phyloP scores from a whole-genome alignment of 2,797 vertebrate genomes.

The Paedocypris micromegethes region DNA sequence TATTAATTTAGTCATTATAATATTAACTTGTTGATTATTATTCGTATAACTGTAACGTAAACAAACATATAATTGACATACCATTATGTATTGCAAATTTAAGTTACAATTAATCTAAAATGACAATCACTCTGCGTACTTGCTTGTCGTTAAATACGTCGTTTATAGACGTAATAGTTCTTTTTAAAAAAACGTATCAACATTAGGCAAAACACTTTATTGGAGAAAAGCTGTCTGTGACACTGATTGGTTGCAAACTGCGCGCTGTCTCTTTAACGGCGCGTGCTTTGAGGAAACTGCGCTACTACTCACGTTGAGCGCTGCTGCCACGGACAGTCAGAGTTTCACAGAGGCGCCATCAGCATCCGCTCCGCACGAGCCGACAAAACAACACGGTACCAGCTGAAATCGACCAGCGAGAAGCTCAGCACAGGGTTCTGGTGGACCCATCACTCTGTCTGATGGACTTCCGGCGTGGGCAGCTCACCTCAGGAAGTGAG shows the following conservation, averaged over 20 bases:
- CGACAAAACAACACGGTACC: neutral
- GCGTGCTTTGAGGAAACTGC: slow-evolving; percentile 54
- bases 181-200: no score
- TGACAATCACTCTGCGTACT: no score
- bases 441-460: neutral
- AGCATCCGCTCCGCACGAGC: neutral
- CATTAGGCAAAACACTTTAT: no score
- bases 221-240: no score
- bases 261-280: slow-evolving; percentile 71
- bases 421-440: neutral
- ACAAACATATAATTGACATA: no score
- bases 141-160: no score
- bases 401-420: neutral
- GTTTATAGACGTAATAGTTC: no score
- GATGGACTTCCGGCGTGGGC: neutral
- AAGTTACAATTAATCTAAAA: no score
- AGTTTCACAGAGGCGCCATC: slow-evolving; percentile 15
- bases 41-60: no score
- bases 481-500: slow-evolving; percentile 44
- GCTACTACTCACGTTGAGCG: slow-evolving; percentile 56
- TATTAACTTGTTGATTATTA: no score
- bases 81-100: no score
- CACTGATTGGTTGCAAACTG: neutral
- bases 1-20: no score
- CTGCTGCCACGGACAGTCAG: slow-evolving; percentile 29